These are phyloP conservation scores for Caenorhabditis plicata DNA, from an alignment of 2,888 invertebrate species.

Conservation along the genomic window DNA sequence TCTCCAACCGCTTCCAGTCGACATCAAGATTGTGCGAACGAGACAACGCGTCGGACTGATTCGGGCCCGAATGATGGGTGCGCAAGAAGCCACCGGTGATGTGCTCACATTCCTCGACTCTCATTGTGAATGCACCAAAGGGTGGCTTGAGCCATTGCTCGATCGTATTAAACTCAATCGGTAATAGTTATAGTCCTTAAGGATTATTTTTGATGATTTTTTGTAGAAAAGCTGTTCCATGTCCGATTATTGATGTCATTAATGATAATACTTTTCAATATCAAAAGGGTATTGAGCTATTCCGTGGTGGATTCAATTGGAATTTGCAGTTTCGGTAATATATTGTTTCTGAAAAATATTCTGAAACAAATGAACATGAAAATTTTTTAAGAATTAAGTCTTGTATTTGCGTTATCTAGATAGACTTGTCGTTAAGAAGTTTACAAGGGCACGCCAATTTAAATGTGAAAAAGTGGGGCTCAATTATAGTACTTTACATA, in stretches of 20 bases:
- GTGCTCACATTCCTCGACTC: constrained; percentile 94
- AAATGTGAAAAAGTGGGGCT: too few relatives aligned
- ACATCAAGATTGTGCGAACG: constrained; percentile 78
- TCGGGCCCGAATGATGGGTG: constrained; percentile 88
- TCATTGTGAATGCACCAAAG: constrained; percentile 93
- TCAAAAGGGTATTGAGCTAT: constrained; percentile 84
- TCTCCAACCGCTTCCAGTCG: constrained; percentile 70
- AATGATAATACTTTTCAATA: constrained; percentile 94
- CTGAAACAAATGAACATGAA: not conserved
- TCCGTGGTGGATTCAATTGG: constrained; percentile 99
- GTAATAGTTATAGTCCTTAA: too few relatives aligned
- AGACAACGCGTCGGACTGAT: constrained; percentile 91
- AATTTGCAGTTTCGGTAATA: constrained; percentile 81
- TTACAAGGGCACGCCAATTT: too few relatives aligned
- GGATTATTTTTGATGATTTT: too few relatives aligned
- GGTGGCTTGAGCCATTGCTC: constrained; percentile 95
- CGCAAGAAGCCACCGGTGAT: constrained; percentile 84
- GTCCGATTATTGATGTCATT: constrained; percentile 88
- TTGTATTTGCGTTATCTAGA: not conserved
- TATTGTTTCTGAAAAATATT: not conserved
- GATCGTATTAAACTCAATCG: constrained; percentile 86
- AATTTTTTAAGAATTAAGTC: not conserved
- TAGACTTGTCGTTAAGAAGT: not conserved
- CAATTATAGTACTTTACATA: too few relatives aligned
- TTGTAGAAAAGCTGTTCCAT: constrained; percentile 73